Base-by-base conservation (phyloP, 2,888 invertebrate species). In the Thera britannica region DNA sequence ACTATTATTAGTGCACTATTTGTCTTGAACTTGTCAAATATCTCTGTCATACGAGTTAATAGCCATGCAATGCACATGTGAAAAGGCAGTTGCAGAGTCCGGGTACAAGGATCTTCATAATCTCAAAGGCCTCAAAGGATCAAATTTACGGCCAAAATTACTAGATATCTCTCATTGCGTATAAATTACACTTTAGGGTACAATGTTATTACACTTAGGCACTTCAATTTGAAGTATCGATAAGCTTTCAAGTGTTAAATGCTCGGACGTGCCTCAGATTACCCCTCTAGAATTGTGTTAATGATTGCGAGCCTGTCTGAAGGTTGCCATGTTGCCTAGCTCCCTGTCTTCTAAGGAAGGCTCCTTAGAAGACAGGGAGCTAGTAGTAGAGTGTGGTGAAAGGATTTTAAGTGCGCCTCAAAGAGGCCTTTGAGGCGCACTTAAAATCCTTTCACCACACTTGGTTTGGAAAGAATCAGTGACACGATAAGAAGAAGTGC, bases 61-160 rank as follows among this genome's bases (percentile, higher is more conserved):
- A 9, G 8, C 9, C 38, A 23, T 23, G 6, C 36, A 38, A 23
- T 23, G 6, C 36, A 38, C 7, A 61, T 61, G 60, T 61, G 38
- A 23, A 34, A 61, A 61, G 60, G 41, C 44, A 52, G 49, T 48
- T 41, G 51, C 23, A 9, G 23, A 35, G n/a, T 9, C 38, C 4
- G 12, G 51, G 44, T 52, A 49, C 52, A 61, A 61, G 41, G 60
- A 54, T 44, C 51, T 54, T 34, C 52, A 44, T 61, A 61, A 61
- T 61, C 60, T 61, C 6, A 23, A 23, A 23, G 23, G 23, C 23
- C 23, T 23, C 23, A 23, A 23, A 23, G 60, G 44, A 61, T 61
- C 60, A 60, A 51, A 60, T 61, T 61, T 61, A 61, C 60, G 52
- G 52, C 38, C 52, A 7, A 36, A 34, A 61, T 52, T 41, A 60